These are phyloP conservation scores for Vanacampus margaritifer DNA, from an alignment of 2,113 vertebrate genomes.

Conservation along the genomic window DNA sequence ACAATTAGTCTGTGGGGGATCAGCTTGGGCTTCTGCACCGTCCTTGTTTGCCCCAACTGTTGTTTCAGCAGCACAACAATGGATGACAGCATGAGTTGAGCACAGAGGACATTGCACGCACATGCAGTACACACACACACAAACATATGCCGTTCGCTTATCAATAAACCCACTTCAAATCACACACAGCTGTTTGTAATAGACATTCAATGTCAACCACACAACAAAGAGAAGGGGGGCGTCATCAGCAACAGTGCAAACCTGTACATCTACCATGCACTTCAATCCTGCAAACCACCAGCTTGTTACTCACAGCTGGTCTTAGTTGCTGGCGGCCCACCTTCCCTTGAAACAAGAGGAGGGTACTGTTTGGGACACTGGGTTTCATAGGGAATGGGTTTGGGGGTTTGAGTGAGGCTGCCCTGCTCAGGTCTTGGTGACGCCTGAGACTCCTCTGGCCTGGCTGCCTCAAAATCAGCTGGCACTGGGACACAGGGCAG, in stretches of 20 bases:
- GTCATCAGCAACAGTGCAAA: conserved; percentile 62
- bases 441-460: conserved; percentile 59
- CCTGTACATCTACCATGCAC: conserved; percentile 60
- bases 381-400: conserved; percentile 51
- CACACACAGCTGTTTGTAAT: conserved; percentile 40
- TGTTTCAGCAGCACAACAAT: conserved; percentile 37
- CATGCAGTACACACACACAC: conserved; percentile 48
- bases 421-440: conserved; percentile 61
- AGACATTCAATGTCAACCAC: conserved; percentile 52
- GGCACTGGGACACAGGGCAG: conserved; percentile 68
- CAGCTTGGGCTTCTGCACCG: conserved; percentile 50
- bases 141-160: conserved; percentile 15
- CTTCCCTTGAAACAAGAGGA: conserved; percentile 55
- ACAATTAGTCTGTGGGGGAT: conserved; percentile 44
- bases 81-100: conserved; percentile 54
- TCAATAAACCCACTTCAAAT: conserved; percentile 43
- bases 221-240: conserved; percentile 28
- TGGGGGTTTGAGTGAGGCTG: conserved; percentile 50
- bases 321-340: conserved; percentile 49
- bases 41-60: conserved; percentile 58
- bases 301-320: conserved; percentile 75
- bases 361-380: conserved; percentile 53
- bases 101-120: conserved; percentile 43
- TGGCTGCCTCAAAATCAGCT: conserved; percentile 68
- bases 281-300: conserved; percentile 67